Base-by-base conservation (phyloP, 1,140 invertebrate genomes). In the Conus ventricosus region DNA sequence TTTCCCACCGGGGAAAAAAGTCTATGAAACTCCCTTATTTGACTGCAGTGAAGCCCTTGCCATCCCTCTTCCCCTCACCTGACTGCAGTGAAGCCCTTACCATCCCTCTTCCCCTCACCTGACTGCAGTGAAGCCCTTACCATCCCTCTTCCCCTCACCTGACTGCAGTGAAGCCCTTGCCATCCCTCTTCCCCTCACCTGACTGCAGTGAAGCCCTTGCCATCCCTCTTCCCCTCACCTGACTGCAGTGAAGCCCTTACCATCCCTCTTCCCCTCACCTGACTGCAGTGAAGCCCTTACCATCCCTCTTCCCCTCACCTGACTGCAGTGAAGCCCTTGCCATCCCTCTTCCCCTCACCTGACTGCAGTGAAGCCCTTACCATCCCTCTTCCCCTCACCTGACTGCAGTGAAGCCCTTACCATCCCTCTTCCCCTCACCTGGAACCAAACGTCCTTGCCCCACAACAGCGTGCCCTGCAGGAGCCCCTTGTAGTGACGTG, bases 401-500 rank as follows among this genome's bases (percentile, higher is more conserved):
- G 82, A n/a, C n/a, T n/a, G n/a, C n/a, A n/a, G 39, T 39, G 11
- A 13, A 13, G 1, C 17, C 17, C 60, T 63, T 63, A 11, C 17
- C 60, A 11, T 4, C 60, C 60, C 17, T 63, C 60, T 63, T 63
- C 60, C 17, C 17, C 67, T 71, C 67, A 84, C 82, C 82, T 84
- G 82, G 55, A 84, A 84, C 82, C 82, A 84, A 1, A 84, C 57
- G 23, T 84, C 20, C 39, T 84, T 60, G n/a, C 82, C 82, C 17
- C 23, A 13, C n/a, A 84, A 4, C 11, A 7, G 20, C n/a, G 82
- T 63, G n/a, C 27, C 82, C 17, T 54, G 23, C 4, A 84, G n/a
- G 10, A 84, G 82, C 0, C 82, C 82, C 20, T 84, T 84, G 82
- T 63, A 84, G 82, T 84, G 57, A 60, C 82, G 82, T 39, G 82